phyloP scores from a whole-genome alignment of 2,113 vertebrate genomes.

The Lycaon pictus region DNA sequence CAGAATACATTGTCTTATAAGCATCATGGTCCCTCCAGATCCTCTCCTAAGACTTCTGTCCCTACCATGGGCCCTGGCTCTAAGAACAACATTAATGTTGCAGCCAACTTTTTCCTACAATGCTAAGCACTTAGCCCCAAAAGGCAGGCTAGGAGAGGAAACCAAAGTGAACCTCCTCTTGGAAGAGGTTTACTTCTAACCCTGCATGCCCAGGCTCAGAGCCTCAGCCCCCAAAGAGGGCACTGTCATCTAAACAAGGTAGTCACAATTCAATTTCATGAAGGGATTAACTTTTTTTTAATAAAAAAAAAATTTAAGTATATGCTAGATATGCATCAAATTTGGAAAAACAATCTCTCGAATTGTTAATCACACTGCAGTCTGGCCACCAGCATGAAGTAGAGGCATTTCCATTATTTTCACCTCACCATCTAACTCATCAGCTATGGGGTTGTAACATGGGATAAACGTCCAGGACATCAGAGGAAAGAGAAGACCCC shows the following conservation, averaged over 20 bases:
- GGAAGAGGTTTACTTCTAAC: no score
- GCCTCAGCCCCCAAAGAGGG: background rate
- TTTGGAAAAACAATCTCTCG: background rate
- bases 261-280: background rate
- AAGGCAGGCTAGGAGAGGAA: background rate
- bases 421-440: background rate
- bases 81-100: conserved; percentile 34
- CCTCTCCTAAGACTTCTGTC: background rate
- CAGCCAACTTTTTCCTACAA: background rate
- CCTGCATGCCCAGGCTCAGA: background rate
- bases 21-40: background rate
- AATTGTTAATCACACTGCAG: background rate
- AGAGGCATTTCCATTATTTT: background rate
- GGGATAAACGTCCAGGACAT: background rate
- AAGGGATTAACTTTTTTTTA: background rate
- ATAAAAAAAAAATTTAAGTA: no score
- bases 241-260: background rate
- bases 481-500: background rate
- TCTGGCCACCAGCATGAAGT: background rate
- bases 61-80: background rate
- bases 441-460: rapidly evolving
- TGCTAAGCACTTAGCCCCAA: background rate
- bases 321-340: background rate
- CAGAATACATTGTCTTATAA: background rate
- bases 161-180: background rate